A percentile compares a stretch with the other conserved stretches of the same genome.
Evolutionary conservation across 2,888 invertebrate genomes (phyloP).

Genomic region (Nineta flava): DNA sequence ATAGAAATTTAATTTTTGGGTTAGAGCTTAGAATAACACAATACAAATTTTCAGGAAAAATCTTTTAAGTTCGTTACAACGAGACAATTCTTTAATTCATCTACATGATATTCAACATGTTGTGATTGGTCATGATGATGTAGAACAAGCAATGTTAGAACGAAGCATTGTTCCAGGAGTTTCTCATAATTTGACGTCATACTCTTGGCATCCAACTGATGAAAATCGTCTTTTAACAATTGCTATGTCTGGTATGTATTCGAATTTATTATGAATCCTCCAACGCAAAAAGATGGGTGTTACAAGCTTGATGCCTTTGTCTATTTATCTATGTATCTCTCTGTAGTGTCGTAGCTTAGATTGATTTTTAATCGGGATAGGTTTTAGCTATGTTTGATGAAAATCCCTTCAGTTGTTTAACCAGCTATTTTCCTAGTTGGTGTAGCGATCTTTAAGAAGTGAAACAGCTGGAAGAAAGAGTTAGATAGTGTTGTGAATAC

Average conservation of each 20-base stretch:
- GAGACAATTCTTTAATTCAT: slow-evolving; percentile 59
- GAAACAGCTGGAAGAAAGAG: too few relatives aligned
- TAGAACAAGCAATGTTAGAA: slow-evolving; percentile 62
- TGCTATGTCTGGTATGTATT: slow-evolving; percentile 31
- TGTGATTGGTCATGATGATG: slow-evolving; percentile 47
- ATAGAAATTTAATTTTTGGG: not conserved
- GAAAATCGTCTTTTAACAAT: slow-evolving; percentile 61
- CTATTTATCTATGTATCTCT: too few relatives aligned
- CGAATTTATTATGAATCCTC: not conserved
- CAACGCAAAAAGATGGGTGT: too few relatives aligned
- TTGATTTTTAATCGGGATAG: too few relatives aligned
- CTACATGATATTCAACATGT: slow-evolving; percentile 75
- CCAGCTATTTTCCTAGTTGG: too few relatives aligned
- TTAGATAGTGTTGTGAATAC: too few relatives aligned
- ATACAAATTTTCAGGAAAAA: slow-evolving; percentile 36
- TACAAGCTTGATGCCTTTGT: too few relatives aligned
- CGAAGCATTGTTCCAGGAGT: slow-evolving; percentile 39
- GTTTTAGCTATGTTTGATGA: too few relatives aligned
- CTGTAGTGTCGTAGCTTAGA: too few relatives aligned
- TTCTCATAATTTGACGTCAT: slow-evolving; percentile 44
- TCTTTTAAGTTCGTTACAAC: slow-evolving; percentile 63
- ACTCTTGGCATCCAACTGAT: slow-evolving; percentile 77
- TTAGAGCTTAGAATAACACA: not conserved
- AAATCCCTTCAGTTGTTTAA: too few relatives aligned
- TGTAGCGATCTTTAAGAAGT: too few relatives aligned